These are phyloP conservation scores for Danaus melanippus DNA, from an alignment of 1,140 invertebrate species.

Conservation along the genomic window DNA sequence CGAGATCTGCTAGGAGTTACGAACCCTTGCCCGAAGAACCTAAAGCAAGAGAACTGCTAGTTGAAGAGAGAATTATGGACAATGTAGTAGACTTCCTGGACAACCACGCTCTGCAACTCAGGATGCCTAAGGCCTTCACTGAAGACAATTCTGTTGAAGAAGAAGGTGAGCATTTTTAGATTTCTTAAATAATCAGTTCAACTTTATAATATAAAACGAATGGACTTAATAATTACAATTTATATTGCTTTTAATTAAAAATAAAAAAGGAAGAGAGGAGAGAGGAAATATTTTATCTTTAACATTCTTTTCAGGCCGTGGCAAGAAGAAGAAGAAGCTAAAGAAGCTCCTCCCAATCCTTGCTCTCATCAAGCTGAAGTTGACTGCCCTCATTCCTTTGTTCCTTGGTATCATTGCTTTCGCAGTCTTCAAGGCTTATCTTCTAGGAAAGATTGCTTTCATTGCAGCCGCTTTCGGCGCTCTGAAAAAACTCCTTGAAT, in stretches of 20 bases:
- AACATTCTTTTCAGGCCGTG: slow-evolving; percentile 73
- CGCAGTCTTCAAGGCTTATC: slow-evolving; percentile 86
- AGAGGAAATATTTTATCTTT: neutral
- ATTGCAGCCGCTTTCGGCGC: slow-evolving; percentile 82
- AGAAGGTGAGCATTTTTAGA: slow-evolving; percentile 67
- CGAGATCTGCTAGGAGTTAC: slow-evolving; percentile 56
- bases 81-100: slow-evolving; percentile 83
- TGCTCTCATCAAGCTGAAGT: slow-evolving; percentile 83
- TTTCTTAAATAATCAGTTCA: neutral
- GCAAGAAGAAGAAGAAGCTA: slow-evolving; percentile 79
- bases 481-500: slow-evolving; percentile 83
- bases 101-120: slow-evolving; percentile 83
- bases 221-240: neutral
- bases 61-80: slow-evolving; percentile 77
- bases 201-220: no score
- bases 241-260: neutral
- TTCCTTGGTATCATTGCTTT: slow-evolving; percentile 83
- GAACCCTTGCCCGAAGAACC: slow-evolving; percentile 53
- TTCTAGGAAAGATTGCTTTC: slow-evolving; percentile 86
- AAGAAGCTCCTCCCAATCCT: slow-evolving; percentile 83
- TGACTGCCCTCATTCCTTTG: slow-evolving; percentile 81
- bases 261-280: no score
- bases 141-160: slow-evolving; percentile 77
- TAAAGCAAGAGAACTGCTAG: slow-evolving; percentile 47
- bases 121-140: slow-evolving; percentile 79